Evolutionary conservation across 1,140 invertebrate genomes (phyloP).

Genomic region (Bradysia coprophila): DNA sequence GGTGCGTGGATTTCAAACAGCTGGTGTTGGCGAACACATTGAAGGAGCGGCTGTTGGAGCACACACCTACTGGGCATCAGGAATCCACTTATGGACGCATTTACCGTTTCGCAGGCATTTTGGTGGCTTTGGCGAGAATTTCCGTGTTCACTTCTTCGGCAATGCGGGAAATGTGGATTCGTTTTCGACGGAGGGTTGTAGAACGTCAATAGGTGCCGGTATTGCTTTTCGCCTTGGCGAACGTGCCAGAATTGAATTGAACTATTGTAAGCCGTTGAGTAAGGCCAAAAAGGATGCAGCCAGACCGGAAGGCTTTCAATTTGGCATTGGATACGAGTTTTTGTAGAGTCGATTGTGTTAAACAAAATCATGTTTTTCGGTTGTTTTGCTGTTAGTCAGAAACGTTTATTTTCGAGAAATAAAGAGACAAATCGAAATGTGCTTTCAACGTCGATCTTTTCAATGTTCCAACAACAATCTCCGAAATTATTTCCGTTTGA

Average conservation of each 20-base stretch:
- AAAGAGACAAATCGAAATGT: no score
- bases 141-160: conserved; percentile 22
- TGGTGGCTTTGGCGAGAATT: conserved; percentile 17
- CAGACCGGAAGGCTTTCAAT: conserved; percentile 15
- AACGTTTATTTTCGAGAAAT: no score
- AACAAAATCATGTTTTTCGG: no score
- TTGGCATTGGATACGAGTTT: conserved; percentile 16
- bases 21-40: conserved; percentile 16
- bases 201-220: conserved; percentile 11
- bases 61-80: conserved; percentile 19
- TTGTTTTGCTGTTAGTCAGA: no score
- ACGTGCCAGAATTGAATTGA: conserved; percentile 21
- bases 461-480: no score
- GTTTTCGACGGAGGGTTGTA: conserved; percentile 11
- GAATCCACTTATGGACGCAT: conserved; percentile 19
- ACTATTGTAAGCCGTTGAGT: conserved; percentile 19
- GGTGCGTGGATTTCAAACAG: conserved; percentile 17
- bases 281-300: conserved; percentile 11
- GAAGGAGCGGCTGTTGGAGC: conserved; percentile 19
- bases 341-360: no score
- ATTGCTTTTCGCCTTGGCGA: conserved; percentile 19
- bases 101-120: conserved; percentile 18
- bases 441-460: no score
- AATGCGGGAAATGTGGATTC: conserved; percentile 19
- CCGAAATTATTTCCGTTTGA: no score